Evolutionary conservation across 23 tunicate genomes (phyloP).

Genomic region (Botrylloides violaceus): DNA sequence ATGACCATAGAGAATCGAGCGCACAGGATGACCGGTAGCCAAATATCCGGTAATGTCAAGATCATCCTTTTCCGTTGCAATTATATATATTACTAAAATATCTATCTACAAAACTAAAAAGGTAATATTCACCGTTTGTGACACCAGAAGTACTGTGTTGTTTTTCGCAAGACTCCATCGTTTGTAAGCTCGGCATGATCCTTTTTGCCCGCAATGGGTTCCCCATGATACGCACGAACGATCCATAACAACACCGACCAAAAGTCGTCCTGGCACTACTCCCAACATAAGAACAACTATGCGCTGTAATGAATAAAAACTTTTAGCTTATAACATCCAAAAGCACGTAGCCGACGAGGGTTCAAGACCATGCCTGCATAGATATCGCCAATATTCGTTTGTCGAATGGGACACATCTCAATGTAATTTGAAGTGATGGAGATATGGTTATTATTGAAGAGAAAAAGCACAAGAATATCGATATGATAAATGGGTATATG

Average conservation of each 20-base stretch:
- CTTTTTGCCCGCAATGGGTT: conserved; percentile 5
- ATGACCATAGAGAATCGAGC: no score
- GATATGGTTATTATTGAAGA: conserved; percentile 2
- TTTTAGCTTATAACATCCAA: background rate
- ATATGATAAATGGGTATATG: background rate
- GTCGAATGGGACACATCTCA: conserved; percentile 17
- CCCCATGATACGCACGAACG: conserved; percentile 12
- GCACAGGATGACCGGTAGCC: no score
- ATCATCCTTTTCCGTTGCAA: no score
- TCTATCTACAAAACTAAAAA: no score
- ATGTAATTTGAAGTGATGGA: conserved; percentile 16
- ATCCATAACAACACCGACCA: conserved; percentile 17
- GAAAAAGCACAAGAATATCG: conserved; percentile 13
- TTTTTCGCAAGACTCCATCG: background rate
- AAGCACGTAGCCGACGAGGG: no score
- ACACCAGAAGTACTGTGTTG: background rate
- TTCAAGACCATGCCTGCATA: conserved; percentile 9
- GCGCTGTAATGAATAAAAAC: background rate
- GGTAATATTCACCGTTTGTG: conserved; percentile 13
- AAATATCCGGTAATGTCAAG: no score
- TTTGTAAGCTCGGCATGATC: conserved; percentile 11
- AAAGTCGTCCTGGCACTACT: conserved; percentile 3
- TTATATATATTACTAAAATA: no score
- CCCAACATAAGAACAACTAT: background rate
- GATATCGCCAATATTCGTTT: conserved; percentile 10